Evolutionary conservation across 2,797 vertebrate genomes (phyloP), one percentile per base, ranked within the genome.

Genomic region (Podarcis lilfordi): DNA sequence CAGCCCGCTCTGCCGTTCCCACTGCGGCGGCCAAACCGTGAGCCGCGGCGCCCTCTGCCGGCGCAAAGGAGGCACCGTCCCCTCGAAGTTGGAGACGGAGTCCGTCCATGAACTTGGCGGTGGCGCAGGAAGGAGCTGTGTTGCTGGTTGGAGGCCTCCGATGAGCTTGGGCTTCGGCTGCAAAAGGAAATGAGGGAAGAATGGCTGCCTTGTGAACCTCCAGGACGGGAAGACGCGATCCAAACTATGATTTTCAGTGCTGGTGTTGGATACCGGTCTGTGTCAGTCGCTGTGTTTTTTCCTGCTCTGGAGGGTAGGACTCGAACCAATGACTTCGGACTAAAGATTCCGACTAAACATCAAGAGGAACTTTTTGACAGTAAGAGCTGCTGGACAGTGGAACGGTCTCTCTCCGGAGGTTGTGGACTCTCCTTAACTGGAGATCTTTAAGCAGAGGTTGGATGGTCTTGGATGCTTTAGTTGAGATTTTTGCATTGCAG

Each of bases 41-140:
- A 5, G 40, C 69, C 83, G 59, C 88, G 78, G 64, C 59, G 77
- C 86, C 89, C 93, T 82, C 93, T 91, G 66, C 87, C 37, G 91
- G 84, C 80, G 9, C 3, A 0, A 21, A 27, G 23, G 45, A 74
- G 19, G 21, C n/a, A 64, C 32, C 35, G 19, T 55, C 32, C 74
- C 13, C 61, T 71, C 13, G 32, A 78, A 77, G 80, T 55, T 29
- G 71, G 80, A 61, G 75, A 75, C 74, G 5, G 72, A 13, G n/a
- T 23, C 13, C 5, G 17, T 3, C 19, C 10, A 25, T 4, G 61
- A 59, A 19, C 19, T 50, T 19, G 29, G 23, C 25, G 68, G 1
- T 43, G 7, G 8, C n/a, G 77, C 43, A 79, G 75, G 64, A 68
- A 59, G 32, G 45, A 2, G 35, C 55, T 29, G 19, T 2, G 32